Evolutionary conservation across 2,888 invertebrate species (phyloP), one percentile per base, ranked within the genome.

Genomic region (Drosophila dives): DNA sequence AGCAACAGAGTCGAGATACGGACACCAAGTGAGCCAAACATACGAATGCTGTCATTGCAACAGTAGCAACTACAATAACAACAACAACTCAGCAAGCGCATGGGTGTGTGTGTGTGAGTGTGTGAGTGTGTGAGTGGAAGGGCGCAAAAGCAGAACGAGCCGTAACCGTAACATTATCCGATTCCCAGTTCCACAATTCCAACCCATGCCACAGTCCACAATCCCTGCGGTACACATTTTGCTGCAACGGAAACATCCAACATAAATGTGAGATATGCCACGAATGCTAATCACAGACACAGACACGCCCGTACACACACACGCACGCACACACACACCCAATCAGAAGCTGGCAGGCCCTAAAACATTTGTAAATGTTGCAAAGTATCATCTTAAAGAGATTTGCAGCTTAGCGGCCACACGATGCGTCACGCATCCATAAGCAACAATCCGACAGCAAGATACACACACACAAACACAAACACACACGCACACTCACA

Each of bases 391-490:
- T 91, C 91, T 91, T 92, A 92, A 87, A 91, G 90, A 90, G 91
- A 92, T 92, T 91, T 91, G 91, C 91, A 92, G 91, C 92, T 91
- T 91, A 91, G 92, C 92, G 90, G 85, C 90, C 90, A 72, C 80
- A 80, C 66, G 77, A 90, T 90, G 85, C 89, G 91, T 88, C 77
- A 81, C 83, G 91, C 91, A 91, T 91, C 90, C 91, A 73, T 90
- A 92, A 91, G 82, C 84, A 86, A 80, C 75, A 76, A 61, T 72
- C 75, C 74, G 68, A 48, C 62, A 70, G 64, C 59, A 60, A 51
- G 20, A 53, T 26, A 33, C 29, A 55, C 62, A 56, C 33, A 20
- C 50, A n/a, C 36, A 40, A 15, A 10, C 48, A 55, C 42, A 45
- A 38, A 45, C 40, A 38, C 48, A 40, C n/a, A 45, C 34, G 40